Evolutionary conservation across 2,797 vertebrate genomes (phyloP).

Genomic region (Smutsia gigantea): DNA sequence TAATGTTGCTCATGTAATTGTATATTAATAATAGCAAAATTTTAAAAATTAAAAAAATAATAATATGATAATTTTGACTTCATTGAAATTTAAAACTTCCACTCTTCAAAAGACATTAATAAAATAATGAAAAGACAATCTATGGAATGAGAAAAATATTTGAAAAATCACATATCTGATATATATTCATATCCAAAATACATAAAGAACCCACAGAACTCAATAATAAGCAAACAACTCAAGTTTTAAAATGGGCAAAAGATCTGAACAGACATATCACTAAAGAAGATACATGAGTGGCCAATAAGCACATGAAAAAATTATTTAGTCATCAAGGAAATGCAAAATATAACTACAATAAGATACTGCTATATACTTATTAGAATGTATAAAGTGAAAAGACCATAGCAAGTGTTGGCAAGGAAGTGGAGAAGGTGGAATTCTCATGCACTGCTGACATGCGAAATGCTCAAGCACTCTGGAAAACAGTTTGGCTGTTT

Average conservation of each 20-base stretch:
- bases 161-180: neutral
- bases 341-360: neutral
- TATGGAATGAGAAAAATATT: neutral
- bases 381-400: neutral
- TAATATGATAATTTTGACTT: neutral
- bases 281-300: neutral
- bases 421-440: neutral
- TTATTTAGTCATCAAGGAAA: neutral
- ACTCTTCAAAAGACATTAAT: neutral
- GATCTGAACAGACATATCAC: neutral
- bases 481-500: neutral
- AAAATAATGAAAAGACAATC: neutral
- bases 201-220: neutral
- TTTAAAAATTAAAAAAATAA: too few species aligned
- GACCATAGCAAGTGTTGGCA: neutral
- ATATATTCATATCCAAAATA: conserved; percentile 12
- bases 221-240: neutral
- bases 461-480: neutral
- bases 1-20: too few species aligned
- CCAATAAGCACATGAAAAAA: neutral
- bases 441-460: neutral
- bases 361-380: neutral
- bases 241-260: neutral
- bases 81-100: neutral
- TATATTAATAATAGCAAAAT: too few species aligned